These are phyloP conservation scores for Hypothenemus hampei DNA, from an alignment of 1,140 invertebrate species.

Conservation along the genomic window DNA sequence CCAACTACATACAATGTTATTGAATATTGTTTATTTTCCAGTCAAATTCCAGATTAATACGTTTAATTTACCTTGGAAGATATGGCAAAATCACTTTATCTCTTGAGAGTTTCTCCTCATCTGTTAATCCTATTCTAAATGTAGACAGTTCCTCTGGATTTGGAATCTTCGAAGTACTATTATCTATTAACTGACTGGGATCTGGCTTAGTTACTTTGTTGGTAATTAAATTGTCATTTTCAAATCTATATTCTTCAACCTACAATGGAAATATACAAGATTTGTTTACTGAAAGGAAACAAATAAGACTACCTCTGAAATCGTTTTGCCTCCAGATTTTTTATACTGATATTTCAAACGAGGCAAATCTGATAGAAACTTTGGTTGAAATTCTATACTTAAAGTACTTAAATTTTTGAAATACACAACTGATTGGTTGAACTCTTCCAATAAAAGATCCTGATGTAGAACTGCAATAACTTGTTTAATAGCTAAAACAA, in stretches of 20 bases:
- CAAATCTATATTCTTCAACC: slow-evolving; percentile 47
- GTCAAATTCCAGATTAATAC: no score
- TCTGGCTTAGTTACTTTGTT: slow-evolving; percentile 45
- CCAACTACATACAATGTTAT: neutral
- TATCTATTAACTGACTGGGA: slow-evolving; percentile 42
- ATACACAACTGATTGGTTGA: slow-evolving; percentile 44
- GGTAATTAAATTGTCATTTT: slow-evolving; percentile 44
- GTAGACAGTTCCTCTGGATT: slow-evolving; percentile 50
- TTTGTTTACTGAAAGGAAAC: neutral
- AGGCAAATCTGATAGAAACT: slow-evolving; percentile 36
- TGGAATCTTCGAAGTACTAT: slow-evolving; percentile 35
- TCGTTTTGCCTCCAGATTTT: slow-evolving; percentile 47
- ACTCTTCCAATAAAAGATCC: slow-evolving; percentile 46
- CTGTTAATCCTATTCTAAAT: slow-evolving; percentile 55
- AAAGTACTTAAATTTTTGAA: slow-evolving; percentile 49
- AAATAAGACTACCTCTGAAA: slow-evolving; percentile 38
- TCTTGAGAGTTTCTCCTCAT: slow-evolving; percentile 51
- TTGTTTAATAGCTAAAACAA: slow-evolving; percentile 44
- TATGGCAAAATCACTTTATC: slow-evolving; percentile 54
- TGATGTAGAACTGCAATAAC: slow-evolving; percentile 49
- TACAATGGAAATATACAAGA: slow-evolving; percentile 3
- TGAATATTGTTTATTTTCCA: neutral
- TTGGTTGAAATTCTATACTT: slow-evolving; percentile 44
- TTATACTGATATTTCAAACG: slow-evolving; percentile 47
- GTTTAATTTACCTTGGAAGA: slow-evolving; percentile 41